A percentile compares a stretch with the other conserved stretches of the same genome.
Evolutionary conservation across 2,888 invertebrate species (phyloP).

Genomic region (Drosophila mayaguana): DNA sequence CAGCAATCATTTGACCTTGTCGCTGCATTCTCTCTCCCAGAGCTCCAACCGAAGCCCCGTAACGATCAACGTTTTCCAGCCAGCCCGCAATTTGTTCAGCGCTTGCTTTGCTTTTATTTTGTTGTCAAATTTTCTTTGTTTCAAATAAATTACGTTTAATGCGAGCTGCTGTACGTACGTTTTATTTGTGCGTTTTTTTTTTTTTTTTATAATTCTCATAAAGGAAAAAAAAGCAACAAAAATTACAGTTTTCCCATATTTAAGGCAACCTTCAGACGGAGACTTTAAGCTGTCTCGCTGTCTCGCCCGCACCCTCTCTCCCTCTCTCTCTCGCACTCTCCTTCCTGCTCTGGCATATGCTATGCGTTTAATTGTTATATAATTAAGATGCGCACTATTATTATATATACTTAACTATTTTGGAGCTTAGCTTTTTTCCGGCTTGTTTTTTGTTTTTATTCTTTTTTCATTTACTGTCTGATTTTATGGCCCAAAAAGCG

Average conservation of each 20-base stretch:
- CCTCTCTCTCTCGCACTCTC: neutral
- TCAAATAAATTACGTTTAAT: constrained; percentile 68
- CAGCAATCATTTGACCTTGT: constrained; percentile 59
- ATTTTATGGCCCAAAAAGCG: constrained; percentile 77
- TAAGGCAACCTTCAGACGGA: constrained; percentile 55
- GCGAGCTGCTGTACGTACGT: constrained; percentile 18
- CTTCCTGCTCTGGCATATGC: constrained; percentile 6
- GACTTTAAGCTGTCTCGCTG: constrained; percentile 1
- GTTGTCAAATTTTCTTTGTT: constrained; percentile 72
- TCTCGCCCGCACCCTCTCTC: neutral
- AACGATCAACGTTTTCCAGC: constrained; percentile 66
- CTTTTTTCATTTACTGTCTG: constrained; percentile 63
- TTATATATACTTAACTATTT: constrained; percentile 76
- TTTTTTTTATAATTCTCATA: constrained; percentile 16
- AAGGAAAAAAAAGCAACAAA: constrained; percentile 13
- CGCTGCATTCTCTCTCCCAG: constrained; percentile 52
- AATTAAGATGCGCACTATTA: constrained; percentile 78
- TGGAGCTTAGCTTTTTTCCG: constrained; percentile 37
- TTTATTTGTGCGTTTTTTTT: neutral
- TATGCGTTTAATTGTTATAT: constrained; percentile 72
- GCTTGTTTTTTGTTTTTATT: constrained; percentile 27
- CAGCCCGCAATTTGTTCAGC: constrained; percentile 56
- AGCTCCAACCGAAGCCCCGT: constrained; percentile 29
- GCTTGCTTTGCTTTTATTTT: neutral
- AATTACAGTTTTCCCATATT: constrained; percentile 71